Conservation (phyloP, 1,140 invertebrate genomes). For the Goniozus legneri region DNA sequence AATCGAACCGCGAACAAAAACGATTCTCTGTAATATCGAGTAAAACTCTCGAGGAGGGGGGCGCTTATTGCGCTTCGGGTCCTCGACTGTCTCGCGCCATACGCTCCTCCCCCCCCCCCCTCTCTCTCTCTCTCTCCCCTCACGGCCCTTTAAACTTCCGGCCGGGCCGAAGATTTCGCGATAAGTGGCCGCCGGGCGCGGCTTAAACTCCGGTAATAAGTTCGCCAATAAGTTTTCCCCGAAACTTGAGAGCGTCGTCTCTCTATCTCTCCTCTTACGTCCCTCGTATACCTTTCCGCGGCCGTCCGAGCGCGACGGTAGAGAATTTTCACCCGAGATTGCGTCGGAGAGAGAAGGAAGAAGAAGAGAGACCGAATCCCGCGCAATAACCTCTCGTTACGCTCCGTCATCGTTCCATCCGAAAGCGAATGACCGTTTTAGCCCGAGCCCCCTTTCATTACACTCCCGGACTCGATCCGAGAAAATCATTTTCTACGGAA, state of each 20-base stretch:
- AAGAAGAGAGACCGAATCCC: slow-evolving; percentile 20
- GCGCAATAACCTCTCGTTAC: slow-evolving; percentile 29
- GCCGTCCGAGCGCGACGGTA: slow-evolving; percentile 3
- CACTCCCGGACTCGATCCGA: too few relatives aligned
- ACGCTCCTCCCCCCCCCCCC: neutral
- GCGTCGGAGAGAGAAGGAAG: slow-evolving; percentile 12
- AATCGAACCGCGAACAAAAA: too few relatives aligned
- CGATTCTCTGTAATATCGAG: too few relatives aligned
- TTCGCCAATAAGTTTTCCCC: slow-evolving; percentile 34
- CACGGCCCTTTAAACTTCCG: slow-evolving; percentile 37
- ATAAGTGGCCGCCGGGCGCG: slow-evolving; percentile 30
- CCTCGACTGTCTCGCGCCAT: neutral
- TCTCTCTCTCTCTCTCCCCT: neutral
- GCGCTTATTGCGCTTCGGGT: too few relatives aligned
- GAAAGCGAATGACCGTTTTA: slow-evolving; percentile 6
- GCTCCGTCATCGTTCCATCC: slow-evolving; percentile 9
- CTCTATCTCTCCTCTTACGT: neutral
- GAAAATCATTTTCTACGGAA: too few relatives aligned
- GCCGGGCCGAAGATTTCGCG: slow-evolving; percentile 33
- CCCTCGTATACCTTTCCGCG: too few relatives aligned
- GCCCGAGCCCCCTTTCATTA: too few relatives aligned
- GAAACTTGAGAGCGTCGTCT: neutral
- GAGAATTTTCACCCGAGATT: slow-evolving; percentile 15
- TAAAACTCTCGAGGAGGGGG: too few relatives aligned
- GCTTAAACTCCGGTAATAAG: slow-evolving; percentile 42